A percentile compares a stretch with the other conserved stretches of the same genome.
Evolutionary conservation across 2,113 vertebrate species (phyloP).

Genomic region (Ancistrus triradiatus): DNA sequence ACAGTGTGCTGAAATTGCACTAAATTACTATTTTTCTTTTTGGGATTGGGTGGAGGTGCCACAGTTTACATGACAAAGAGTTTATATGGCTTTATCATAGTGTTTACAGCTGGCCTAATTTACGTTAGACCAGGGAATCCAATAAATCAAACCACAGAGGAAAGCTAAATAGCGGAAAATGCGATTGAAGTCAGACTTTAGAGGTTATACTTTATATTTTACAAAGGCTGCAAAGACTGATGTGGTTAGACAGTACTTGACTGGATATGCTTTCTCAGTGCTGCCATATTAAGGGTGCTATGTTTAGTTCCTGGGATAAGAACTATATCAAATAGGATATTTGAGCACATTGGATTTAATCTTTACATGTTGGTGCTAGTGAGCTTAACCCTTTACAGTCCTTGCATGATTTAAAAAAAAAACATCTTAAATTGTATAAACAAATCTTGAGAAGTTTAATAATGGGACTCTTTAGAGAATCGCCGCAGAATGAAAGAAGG

Average conservation of each 20-base stretch:
- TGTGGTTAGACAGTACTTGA: conserved; percentile 2
- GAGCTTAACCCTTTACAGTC: no score
- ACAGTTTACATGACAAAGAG: conserved; percentile 5
- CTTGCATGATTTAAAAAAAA: no score
- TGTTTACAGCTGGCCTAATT: conserved; percentile 1
- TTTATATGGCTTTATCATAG: conserved; percentile 10
- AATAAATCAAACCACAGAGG: conserved; percentile 6
- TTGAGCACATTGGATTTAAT: no score
- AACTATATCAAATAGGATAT: conserved; percentile 2
- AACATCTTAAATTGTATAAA: no score
- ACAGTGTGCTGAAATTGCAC: no score
- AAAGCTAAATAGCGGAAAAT: conserved; percentile 13
- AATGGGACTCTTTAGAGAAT: no score
- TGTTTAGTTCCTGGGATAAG: conserved; percentile 2
- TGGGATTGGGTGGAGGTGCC: not conserved
- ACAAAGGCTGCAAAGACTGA: conserved; percentile 10
- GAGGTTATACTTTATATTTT: not conserved
- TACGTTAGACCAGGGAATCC: not conserved
- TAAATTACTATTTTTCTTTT: no score
- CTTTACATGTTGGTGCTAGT: no score
- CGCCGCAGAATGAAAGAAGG: no score
- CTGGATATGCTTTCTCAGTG: not conserved
- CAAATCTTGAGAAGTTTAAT: no score
- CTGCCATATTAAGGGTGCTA: conserved; percentile 19
- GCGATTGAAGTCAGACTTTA: not conserved